These are phyloP conservation scores for Myripristis jacobus DNA, from an alignment of 2,797 vertebrate genomes.

Conservation along the genomic window DNA sequence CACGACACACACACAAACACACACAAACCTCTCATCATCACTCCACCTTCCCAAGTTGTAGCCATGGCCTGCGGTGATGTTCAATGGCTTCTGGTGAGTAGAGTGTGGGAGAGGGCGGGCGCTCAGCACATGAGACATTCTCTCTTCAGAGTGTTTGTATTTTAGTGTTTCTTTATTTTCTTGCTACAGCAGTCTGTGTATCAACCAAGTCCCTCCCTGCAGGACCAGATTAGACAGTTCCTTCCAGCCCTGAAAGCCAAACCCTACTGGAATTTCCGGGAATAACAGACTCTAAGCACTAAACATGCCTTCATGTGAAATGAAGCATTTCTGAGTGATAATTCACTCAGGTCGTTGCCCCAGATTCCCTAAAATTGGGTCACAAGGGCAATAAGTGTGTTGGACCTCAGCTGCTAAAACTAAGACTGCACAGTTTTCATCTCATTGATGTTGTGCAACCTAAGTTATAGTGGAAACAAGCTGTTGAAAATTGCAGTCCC, in stretches of 20 bases:
- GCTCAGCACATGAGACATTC: neutral
- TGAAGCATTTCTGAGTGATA: slow-evolving; percentile 26
- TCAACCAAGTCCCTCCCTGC: neutral
- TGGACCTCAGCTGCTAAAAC: too few species aligned
- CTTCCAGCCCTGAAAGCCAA: slow-evolving; percentile 15
- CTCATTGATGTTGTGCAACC: too few species aligned
- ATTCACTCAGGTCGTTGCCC: slow-evolving; percentile 14
- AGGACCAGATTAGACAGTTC: neutral
- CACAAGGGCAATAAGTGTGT: too few species aligned
- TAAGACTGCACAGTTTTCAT: too few species aligned
- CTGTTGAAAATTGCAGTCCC: too few species aligned
- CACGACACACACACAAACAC: slow-evolving; percentile 20
- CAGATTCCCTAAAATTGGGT: too few species aligned
- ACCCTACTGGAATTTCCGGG: neutral
- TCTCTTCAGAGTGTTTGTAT: neutral
- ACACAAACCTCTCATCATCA: slow-evolving; percentile 15
- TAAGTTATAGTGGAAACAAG: too few species aligned
- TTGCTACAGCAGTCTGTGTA: neutral
- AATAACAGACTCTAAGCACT: slow-evolving; percentile 9
- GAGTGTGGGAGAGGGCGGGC: neutral
- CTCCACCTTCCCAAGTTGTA: slow-evolving; percentile 23
- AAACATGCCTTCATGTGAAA: neutral
- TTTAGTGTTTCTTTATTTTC: neutral
- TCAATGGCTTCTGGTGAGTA: slow-evolving; percentile 6
- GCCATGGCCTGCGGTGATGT: slow-evolving; percentile 11